Base-by-base conservation (phyloP, 2,113 vertebrate species). In the Pterocles gutturalis region DNA sequence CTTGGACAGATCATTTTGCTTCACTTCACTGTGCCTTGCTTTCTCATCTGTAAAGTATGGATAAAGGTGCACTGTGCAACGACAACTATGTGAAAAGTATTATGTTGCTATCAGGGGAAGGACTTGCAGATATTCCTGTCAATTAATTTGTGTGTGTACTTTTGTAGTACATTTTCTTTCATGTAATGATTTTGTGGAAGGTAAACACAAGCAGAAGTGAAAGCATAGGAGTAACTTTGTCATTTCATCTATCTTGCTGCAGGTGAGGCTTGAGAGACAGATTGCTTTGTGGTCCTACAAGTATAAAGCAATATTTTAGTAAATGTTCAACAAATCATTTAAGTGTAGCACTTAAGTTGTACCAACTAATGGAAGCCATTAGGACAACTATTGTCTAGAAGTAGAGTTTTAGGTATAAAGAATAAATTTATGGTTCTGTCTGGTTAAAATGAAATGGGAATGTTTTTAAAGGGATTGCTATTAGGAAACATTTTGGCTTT, bases 401-500 rank as follows among this genome's bases (percentile, higher is more conserved):
- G 33, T 11, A 41, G 29, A 69, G 17, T 48, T 57, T 82, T 85
- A 92, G 34, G 24, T 94, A 81, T n/a, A 83, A 93, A 64, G 36
- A 83, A 86, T 31, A 92, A 54, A 89, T 73, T 55, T 86, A 90
- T 84, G 15, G 12, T 81, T 89, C 83, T 82, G 31, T 84, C 76
- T 84, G 34, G 41, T 89, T 91, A 41, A 97, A 89, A 93, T 87
- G 4, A 71, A 95, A 82, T 82, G 9, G 17, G 46, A 71, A 57
- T 82, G 17, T 41, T 93, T 91, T 87, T 79, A 76, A 93, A 95
- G 60, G 29, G 8, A 11, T 79, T 87, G 46, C 13, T 92, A 38
- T 93, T 93, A 91, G 70, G 90, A 95, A 92, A 87, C 31, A 64
- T 87, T 93, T 61, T 90, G 55, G 41, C 24, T 89, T 95, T 86